These are phyloP conservation scores for Vanessa cardui DNA, from an alignment of 2,888 invertebrate species.

Conservation along the genomic window DNA sequence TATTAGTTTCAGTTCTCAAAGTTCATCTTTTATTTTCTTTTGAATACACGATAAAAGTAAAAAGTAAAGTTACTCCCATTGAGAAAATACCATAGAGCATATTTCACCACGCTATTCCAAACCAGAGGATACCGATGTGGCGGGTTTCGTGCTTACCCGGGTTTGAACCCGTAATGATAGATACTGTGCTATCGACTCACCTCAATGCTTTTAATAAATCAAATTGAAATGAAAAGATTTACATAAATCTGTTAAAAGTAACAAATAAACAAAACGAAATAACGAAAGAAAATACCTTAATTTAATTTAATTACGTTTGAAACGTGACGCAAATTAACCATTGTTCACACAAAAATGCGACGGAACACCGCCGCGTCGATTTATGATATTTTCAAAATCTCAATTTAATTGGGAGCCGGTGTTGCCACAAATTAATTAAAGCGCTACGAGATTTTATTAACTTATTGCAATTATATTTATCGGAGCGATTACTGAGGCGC, in stretches of 20 bases:
- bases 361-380: conserved; percentile 33
- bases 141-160: too few relatives aligned
- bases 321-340: conserved; percentile 27
- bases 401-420: conserved; percentile 70
- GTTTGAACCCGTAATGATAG: too few relatives aligned
- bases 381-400: conserved; percentile 57
- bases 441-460: conserved; percentile 73
- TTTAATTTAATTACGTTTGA: conserved; percentile 28
- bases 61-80: too few relatives aligned
- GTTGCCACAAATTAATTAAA: conserved; percentile 77
- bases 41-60: too few relatives aligned
- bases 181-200: not conserved
- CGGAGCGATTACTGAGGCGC: conserved; percentile 63
- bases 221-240: too few relatives aligned
- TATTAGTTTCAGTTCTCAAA: too few relatives aligned
- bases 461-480: conserved; percentile 79
- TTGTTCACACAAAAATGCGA: conserved; percentile 36
- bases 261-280: conserved; percentile 1
- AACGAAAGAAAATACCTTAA: conserved; percentile 17
- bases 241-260: not conserved
- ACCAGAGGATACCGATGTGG: too few relatives aligned
- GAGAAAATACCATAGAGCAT: too few relatives aligned
- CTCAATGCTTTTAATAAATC: not conserved
- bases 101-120: too few relatives aligned
- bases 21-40: too few relatives aligned